These are phyloP conservation scores for Meteorus cinctellus DNA, from an alignment of 2,888 invertebrate genomes.

Conservation along the genomic window DNA sequence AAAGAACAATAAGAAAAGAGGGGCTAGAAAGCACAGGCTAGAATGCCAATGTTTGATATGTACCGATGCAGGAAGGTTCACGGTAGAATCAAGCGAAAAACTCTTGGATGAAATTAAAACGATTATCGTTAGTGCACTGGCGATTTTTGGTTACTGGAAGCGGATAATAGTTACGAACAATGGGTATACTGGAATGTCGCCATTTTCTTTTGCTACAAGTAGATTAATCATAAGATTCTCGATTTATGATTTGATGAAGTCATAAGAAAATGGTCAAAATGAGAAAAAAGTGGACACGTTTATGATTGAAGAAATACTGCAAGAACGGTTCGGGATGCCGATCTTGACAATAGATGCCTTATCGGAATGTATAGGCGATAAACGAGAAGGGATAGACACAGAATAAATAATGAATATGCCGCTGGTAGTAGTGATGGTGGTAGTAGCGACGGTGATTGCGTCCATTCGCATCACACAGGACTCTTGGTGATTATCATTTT, in stretches of 20 bases:
- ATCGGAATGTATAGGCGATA: slow-evolving; percentile 37
- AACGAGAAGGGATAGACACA: slow-evolving; percentile 34
- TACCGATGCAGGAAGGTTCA: slow-evolving; percentile 3
- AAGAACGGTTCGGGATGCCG: slow-evolving; percentile 8
- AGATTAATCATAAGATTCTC: not conserved
- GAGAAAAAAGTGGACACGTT: no score
- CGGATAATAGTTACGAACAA: slow-evolving; percentile 22
- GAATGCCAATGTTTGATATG: not conserved
- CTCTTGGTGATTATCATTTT: slow-evolving; percentile 37
- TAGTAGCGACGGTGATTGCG: slow-evolving; percentile 32
- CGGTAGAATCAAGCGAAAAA: slow-evolving; percentile 18
- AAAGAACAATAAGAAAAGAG: slow-evolving; percentile 23
- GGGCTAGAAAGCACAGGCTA: slow-evolving; percentile 42
- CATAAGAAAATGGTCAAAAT: not conserved
- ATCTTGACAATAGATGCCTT: slow-evolving; percentile 18
- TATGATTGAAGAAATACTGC: not conserved
- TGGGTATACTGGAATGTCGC: not conserved
- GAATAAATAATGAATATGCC: slow-evolving; percentile 37
- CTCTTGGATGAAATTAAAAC: slow-evolving; percentile 13
- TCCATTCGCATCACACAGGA: slow-evolving; percentile 33
- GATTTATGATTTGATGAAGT: not conserved
- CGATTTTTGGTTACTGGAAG: slow-evolving; percentile 39
- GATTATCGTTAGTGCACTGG: slow-evolving; percentile 26
- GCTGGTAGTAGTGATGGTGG: slow-evolving; percentile 19
- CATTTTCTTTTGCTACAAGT: slow-evolving; percentile 2